phyloP scores from a whole-genome alignment of 1,140 invertebrate species.

The Diploscapter pachys region DNA sequence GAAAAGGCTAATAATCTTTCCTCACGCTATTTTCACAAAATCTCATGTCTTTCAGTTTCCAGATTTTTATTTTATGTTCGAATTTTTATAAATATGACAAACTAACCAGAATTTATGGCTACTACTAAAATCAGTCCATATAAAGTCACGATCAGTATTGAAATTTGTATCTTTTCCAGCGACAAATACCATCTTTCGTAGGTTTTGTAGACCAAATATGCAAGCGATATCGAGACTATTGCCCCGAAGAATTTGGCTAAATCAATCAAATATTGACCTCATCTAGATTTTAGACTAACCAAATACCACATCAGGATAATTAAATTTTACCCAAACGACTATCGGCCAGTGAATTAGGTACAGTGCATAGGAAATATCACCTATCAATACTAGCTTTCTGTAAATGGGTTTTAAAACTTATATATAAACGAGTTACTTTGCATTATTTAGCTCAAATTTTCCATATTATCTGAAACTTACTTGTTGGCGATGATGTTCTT shows the following conservation, averaged over 20 bases:
- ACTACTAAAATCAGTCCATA: constrained; percentile 4
- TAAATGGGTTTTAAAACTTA: too few relatives aligned
- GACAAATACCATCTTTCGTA: constrained; percentile 18
- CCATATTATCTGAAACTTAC: too few relatives aligned
- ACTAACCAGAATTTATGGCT: neutral
- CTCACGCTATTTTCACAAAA: too few relatives aligned
- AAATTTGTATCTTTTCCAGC: neutral
- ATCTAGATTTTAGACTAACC: too few relatives aligned
- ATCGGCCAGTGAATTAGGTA: too few relatives aligned
- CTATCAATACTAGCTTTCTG: constrained; percentile 8
- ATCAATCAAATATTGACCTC: too few relatives aligned
- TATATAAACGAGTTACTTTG: too few relatives aligned
- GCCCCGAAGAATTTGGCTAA: constrained; percentile 1
- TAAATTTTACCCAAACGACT: constrained; percentile 2
- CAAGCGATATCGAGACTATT: neutral
- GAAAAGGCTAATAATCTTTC: too few relatives aligned
- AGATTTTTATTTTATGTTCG: too few relatives aligned
- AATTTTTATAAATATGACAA: too few relatives aligned
- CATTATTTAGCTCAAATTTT: neutral
- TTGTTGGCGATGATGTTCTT: too few relatives aligned
- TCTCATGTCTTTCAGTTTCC: too few relatives aligned
- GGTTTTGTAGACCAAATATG: neutral
- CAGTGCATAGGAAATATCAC: constrained; percentile 13
- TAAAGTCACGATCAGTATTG: constrained; percentile 1
- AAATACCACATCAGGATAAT: neutral